phyloP scores from a whole-genome alignment of 1,140 invertebrate genomes.

The Batillaria attramentaria region DNA sequence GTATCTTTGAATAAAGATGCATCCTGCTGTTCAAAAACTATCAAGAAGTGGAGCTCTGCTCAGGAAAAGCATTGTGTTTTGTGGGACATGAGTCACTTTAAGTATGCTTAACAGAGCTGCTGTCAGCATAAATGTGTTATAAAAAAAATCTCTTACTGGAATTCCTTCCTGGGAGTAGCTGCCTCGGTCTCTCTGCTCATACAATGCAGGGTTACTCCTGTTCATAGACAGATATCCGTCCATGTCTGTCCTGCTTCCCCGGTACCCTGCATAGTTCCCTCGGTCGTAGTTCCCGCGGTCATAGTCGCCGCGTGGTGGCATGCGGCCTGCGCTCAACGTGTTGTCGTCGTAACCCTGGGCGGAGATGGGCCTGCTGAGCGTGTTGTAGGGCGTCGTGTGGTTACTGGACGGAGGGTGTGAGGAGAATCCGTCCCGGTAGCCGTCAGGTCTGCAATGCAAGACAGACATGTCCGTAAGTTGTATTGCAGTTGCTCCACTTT shows the following conservation, averaged over 20 bases:
- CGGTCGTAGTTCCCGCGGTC: not conserved
- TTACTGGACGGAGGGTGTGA: conserved; percentile 45
- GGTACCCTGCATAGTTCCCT: conserved; percentile 32
- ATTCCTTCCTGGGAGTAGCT: conserved; percentile 35
- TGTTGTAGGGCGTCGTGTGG: conserved; percentile 59
- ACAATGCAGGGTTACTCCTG: conserved; percentile 48
- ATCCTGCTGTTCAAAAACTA: no score
- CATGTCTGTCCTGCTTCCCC: conserved; percentile 42
- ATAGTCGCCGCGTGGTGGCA: conserved; percentile 18
- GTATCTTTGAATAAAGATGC: no score
- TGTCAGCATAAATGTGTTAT: no score
- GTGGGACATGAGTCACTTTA: no score
- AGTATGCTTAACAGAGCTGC: no score
- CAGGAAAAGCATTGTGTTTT: no score
- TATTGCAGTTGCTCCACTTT: not conserved
- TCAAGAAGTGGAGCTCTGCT: no score
- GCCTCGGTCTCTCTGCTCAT: conserved; percentile 6
- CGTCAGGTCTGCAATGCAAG: conserved; percentile 22
- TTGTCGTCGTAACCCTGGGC: conserved; percentile 68
- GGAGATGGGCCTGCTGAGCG: conserved; percentile 59
- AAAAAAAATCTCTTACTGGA: conserved; percentile 20
- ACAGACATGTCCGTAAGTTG: not conserved
- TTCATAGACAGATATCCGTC: conserved; percentile 41
- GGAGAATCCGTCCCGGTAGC: not conserved
- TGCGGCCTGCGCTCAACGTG: conserved; percentile 59